Conservation (phyloP, 2,888 invertebrate species). For the Proisotoma minuta region DNA sequence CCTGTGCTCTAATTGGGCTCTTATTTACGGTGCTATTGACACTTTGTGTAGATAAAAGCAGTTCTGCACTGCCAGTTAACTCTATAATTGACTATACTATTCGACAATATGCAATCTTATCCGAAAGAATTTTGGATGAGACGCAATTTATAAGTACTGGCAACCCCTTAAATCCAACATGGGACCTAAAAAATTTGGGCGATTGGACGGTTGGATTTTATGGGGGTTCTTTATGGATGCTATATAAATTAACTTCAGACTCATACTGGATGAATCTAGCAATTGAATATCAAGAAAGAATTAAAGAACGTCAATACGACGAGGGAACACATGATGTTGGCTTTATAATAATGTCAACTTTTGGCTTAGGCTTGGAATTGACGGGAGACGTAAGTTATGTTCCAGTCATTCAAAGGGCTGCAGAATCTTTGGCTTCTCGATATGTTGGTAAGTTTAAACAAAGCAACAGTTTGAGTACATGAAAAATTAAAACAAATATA, state of each 20-base stretch:
- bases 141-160: slow-evolving; percentile 17
- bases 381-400: slow-evolving; percentile 15
- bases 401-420: slow-evolving; percentile 36
- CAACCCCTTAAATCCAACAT: slow-evolving; percentile 15
- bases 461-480: not conserved
- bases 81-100: slow-evolving; percentile 7
- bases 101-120: slow-evolving; percentile 11
- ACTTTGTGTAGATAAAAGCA: too few relatives aligned
- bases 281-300: slow-evolving; percentile 32
- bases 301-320: slow-evolving; percentile 36
- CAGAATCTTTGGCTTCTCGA: slow-evolving; percentile 35
- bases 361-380: slow-evolving; percentile 36
- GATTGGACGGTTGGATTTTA: slow-evolving; percentile 45
- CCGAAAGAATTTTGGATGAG: not conserved
- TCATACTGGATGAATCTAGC: slow-evolving; percentile 34
- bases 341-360: slow-evolving; percentile 46
- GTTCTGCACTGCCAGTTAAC: too few relatives aligned
- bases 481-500: slow-evolving; percentile 10
- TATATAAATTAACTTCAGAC: slow-evolving; percentile 37
- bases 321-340: slow-evolving; percentile 44
- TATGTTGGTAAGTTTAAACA: slow-evolving; percentile 35
- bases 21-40: too few relatives aligned
- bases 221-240: slow-evolving; percentile 42
- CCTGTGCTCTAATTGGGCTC: too few relatives aligned
- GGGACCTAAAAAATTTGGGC: slow-evolving; percentile 20